Conservation (phyloP, 2,797 vertebrate species). For the Odontamblyopus lacepedii region DNA sequence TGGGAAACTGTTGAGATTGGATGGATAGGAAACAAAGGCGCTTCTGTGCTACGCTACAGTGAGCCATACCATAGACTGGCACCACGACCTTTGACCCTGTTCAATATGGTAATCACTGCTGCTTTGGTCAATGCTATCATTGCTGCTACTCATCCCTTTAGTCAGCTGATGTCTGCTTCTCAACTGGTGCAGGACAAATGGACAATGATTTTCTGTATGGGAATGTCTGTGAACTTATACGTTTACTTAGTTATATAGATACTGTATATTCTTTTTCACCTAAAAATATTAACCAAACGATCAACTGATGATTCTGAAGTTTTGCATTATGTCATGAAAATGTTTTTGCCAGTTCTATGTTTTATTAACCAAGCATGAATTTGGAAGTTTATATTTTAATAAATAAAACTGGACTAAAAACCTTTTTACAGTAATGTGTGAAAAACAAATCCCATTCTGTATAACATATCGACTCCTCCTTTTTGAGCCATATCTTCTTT, state of each 20-base stretch:
- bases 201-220: neutral
- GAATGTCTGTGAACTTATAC: no score
- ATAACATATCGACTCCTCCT: neutral
- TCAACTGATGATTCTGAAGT: neutral
- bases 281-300: neutral
- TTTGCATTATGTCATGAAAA: neutral
- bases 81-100: conserved; percentile 38
- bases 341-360: neutral
- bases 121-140: conserved; percentile 36
- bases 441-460: neutral
- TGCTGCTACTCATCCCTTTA: conserved; percentile 13
- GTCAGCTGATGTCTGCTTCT: conserved; percentile 17
- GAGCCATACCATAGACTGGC: conserved; percentile 40
- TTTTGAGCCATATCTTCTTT: conserved; percentile 27
- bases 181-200: neutral
- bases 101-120: conserved; percentile 43
- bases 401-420: neutral
- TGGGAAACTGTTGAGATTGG: conserved; percentile 34
- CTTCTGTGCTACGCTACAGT: conserved; percentile 47
- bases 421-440: neutral
- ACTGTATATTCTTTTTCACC: no score
- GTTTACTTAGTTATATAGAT: no score
- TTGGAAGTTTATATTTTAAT: neutral
- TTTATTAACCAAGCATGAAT: neutral
- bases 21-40: conserved; percentile 49